Evolutionary conservation across 2,797 vertebrate species (phyloP).

Genomic region (Sebastes vulpes): DNA sequence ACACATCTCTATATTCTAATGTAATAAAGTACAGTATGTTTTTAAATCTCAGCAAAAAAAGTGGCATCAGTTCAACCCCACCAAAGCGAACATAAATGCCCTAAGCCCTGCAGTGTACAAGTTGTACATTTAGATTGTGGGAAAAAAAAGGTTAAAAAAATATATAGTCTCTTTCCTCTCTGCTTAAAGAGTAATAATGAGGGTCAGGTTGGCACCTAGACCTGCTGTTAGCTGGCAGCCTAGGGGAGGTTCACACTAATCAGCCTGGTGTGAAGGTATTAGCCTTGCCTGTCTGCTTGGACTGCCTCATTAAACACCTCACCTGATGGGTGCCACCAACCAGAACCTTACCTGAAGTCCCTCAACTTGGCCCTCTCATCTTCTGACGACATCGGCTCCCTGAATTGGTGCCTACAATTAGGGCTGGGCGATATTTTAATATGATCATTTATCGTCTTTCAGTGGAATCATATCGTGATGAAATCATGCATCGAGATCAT

Average conservation of each 20-base stretch:
- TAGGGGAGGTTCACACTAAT: conserved; percentile 83
- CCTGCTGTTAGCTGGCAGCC: conserved; percentile 57
- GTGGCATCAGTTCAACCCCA: neutral
- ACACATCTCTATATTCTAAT: neutral
- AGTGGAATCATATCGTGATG: too few relatives aligned
- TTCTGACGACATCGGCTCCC: conserved; percentile 4
- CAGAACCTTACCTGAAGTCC: conserved; percentile 53
- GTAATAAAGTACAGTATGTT: neutral
- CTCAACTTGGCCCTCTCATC: conserved; percentile 27
- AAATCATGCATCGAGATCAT: too few relatives aligned
- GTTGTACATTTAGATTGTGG: conserved; percentile 3
- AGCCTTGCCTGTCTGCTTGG: conserved; percentile 66
- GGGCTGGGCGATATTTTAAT: too few relatives aligned
- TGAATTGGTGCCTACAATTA: neutral
- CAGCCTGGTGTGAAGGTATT: conserved; percentile 83
- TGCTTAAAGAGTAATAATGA: conserved; percentile 76
- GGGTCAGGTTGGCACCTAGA: conserved; percentile 58
- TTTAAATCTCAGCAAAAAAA: neutral
- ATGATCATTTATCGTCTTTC: too few relatives aligned
- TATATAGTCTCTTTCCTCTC: conserved; percentile 10
- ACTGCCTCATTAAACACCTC: conserved; percentile 81
- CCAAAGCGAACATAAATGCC: neutral
- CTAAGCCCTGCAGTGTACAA: conserved; percentile 1
- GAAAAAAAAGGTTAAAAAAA: neutral
- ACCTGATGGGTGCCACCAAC: conserved; percentile 64